Evolutionary conservation across 1,140 invertebrate species (phyloP).

Genomic region (Aricia agestis): DNA sequence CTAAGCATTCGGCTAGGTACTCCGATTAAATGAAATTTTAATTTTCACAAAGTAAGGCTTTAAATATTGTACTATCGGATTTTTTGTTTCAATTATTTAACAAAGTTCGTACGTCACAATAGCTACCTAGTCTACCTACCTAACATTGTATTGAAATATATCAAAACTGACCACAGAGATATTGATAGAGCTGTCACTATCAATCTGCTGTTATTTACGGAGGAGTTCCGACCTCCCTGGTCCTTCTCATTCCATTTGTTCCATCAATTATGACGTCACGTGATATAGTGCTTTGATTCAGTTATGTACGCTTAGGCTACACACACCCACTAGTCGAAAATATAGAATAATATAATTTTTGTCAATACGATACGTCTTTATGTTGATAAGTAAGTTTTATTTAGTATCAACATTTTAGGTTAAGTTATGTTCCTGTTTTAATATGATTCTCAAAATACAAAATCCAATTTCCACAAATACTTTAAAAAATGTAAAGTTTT

Average conservation of each 20-base stretch:
- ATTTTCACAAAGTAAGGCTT: too few species aligned
- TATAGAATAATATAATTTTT: too few species aligned
- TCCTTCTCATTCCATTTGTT: slow-evolving; percentile 7
- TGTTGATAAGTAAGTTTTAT: too few species aligned
- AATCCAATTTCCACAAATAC: background rate
- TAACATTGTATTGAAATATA: background rate
- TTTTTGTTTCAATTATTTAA: too few species aligned
- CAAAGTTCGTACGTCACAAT: too few species aligned
- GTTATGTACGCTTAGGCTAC: background rate
- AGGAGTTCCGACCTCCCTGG: slow-evolving; percentile 6
- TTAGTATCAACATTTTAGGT: too few species aligned
- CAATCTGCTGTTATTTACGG: slow-evolving; percentile 12
- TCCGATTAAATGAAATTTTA: too few species aligned
- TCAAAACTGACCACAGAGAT: background rate
- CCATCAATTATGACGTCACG: background rate
- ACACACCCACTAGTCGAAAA: background rate
- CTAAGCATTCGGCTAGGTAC: too few species aligned
- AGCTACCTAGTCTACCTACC: too few species aligned
- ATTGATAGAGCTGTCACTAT: background rate
- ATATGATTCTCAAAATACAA: background rate
- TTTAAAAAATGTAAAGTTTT: background rate
- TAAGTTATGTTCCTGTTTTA: too few species aligned
- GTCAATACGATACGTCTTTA: too few species aligned
- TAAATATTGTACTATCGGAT: too few species aligned
- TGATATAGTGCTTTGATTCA: background rate